These are phyloP conservation scores for Napeogenes sylphis DNA, from an alignment of 2,888 invertebrate species.

Conservation along the genomic window DNA sequence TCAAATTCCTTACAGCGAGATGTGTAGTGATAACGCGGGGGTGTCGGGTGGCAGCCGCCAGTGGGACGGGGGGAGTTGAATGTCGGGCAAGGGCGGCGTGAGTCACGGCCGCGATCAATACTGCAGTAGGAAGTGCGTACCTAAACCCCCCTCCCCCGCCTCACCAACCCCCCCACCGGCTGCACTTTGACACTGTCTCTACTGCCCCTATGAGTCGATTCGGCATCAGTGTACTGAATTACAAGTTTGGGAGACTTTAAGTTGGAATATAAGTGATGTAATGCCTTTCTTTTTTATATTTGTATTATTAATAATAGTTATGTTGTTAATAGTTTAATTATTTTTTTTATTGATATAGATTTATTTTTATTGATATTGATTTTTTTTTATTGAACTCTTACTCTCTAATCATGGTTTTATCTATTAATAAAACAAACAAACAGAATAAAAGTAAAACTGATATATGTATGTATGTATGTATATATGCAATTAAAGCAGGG, in stretches of 20 bases:
- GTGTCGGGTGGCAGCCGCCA: constrained; percentile 39
- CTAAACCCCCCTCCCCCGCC: constrained; percentile 36
- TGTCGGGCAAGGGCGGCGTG: constrained; percentile 77
- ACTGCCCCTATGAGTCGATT: constrained; percentile 32
- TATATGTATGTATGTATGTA: too few relatives aligned
- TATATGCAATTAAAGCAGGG: too few relatives aligned
- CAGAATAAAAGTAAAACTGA: too few relatives aligned
- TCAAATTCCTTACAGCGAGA: constrained; percentile 37
- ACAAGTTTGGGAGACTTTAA: constrained; percentile 3
- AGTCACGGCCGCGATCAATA: constrained; percentile 76
- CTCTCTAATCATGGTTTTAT: too few relatives aligned
- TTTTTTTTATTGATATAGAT: too few relatives aligned
- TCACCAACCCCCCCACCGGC: constrained; percentile 23
- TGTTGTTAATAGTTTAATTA: too few relatives aligned
- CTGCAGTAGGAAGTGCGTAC: constrained; percentile 66
- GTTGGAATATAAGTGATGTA: not conserved
- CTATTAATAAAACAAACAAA: too few relatives aligned
- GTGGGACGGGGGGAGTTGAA: constrained; percentile 59
- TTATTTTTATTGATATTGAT: too few relatives aligned
- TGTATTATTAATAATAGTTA: too few relatives aligned
- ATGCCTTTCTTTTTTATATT: too few relatives aligned
- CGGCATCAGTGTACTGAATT: constrained; percentile 16
- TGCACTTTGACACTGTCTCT: constrained; percentile 34
- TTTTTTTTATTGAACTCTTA: too few relatives aligned
- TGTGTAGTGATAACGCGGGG: constrained; percentile 48